phyloP scores from a whole-genome alignment of 2,113 vertebrate genomes.

The Pampusana beccarii region DNA sequence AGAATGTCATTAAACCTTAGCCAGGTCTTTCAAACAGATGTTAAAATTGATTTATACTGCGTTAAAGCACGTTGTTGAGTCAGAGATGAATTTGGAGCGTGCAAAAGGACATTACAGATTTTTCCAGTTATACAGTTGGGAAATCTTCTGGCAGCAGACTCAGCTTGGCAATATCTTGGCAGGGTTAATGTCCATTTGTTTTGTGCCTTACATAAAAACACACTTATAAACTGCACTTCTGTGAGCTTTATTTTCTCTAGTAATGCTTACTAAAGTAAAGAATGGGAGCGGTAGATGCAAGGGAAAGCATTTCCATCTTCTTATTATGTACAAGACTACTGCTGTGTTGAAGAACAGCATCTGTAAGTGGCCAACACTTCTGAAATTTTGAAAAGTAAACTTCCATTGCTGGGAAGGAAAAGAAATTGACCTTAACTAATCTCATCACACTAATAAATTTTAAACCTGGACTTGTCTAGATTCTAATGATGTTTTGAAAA shows the following conservation, averaged over 20 bases:
- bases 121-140: neutral
- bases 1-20: neutral
- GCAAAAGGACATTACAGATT: neutral
- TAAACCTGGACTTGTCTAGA: slow-evolving; percentile 62
- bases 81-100: neutral
- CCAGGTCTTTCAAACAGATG: neutral
- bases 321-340: too few species aligned
- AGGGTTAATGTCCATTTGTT: neutral
- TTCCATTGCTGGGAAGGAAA: slow-evolving; percentile 10
- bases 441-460: slow-evolving; percentile 51
- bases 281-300: neutral
- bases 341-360: too few species aligned
- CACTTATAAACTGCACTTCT: neutral
- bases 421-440: slow-evolving; percentile 51
- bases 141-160: neutral
- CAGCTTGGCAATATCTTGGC: neutral
- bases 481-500: slow-evolving; percentile 69
- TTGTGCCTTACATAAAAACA: neutral
- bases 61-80: neutral
- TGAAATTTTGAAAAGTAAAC: slow-evolving; percentile 36
- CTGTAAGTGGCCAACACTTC: slow-evolving; percentile 1
- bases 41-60: neutral
- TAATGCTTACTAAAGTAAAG: neutral
- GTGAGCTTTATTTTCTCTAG: neutral
- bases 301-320: neutral